Evolutionary conservation across 1,140 invertebrate species (phyloP).

Genomic region (Papilio glaucus): DNA sequence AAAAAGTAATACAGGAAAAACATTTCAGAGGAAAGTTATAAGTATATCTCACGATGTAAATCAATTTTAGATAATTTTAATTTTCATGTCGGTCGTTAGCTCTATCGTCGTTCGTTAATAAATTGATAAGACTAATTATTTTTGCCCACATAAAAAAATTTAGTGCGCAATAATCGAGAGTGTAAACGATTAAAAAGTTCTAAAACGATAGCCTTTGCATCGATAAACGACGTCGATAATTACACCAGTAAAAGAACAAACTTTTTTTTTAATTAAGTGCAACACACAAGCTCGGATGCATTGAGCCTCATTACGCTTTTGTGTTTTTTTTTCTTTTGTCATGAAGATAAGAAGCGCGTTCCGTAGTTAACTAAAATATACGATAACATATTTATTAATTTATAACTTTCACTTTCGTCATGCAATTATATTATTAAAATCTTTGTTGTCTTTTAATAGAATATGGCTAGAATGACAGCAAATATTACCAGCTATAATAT

Average conservation of each 20-base stretch:
- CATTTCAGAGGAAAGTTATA: no score
- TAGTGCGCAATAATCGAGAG: conserved; percentile 36
- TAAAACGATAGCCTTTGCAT: conserved; percentile 42
- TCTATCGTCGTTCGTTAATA: conserved; percentile 18
- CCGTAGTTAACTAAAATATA: conserved; percentile 17
- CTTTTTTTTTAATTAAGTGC: conserved; percentile 39
- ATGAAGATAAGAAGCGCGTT: conserved; percentile 29
- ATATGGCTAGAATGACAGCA: not conserved
- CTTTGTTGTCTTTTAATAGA: not conserved
- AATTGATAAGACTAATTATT: conserved; percentile 39
- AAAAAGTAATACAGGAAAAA: no score
- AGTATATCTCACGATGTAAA: no score
- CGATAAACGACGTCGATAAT: conserved; percentile 41
- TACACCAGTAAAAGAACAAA: conserved; percentile 35
- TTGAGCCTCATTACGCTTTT: conserved; percentile 33
- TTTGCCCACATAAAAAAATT: conserved; percentile 31
- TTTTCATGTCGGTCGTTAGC: no score
- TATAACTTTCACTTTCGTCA: not conserved
- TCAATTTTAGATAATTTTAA: not conserved
- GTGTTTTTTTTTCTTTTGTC: conserved; percentile 32
- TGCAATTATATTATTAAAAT: not conserved
- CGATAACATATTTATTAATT: conserved; percentile 1
- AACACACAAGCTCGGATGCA: conserved; percentile 32
- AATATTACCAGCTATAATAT: no score
- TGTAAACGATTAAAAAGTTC: conserved; percentile 43